These are phyloP conservation scores for Falco rusticolus DNA, from an alignment of 2,797 vertebrate species.

Conservation along the genomic window DNA sequence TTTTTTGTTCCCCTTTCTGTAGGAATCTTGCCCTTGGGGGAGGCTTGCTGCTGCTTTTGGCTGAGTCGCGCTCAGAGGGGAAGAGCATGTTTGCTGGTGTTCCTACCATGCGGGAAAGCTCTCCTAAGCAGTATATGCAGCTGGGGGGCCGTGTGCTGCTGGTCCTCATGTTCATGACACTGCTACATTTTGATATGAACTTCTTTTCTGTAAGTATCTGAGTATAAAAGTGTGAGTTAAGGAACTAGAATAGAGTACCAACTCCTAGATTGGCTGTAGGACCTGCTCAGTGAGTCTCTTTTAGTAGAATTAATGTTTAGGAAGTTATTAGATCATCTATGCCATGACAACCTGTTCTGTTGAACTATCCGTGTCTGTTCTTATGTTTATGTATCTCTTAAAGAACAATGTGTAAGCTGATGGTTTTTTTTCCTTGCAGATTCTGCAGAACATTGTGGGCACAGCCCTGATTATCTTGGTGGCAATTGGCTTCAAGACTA, in stretches of 20 bases:
- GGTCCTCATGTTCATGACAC: constrained; percentile 99
- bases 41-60: constrained; percentile 91
- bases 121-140: constrained; percentile 99
- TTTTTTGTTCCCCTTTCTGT: not conserved
- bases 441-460: constrained; percentile 97
- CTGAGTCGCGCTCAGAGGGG: constrained; percentile 95
- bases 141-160: constrained; percentile 93
- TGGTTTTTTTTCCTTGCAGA: constrained; percentile 70
- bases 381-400: not conserved
- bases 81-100: constrained; percentile 97
- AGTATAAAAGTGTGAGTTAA: not conserved
- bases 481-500: constrained; percentile 97
- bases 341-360: not conserved
- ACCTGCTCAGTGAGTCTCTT: not conserved
- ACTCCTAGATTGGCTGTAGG: not conserved
- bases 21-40: constrained; percentile 98
- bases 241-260: not conserved
- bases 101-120: constrained; percentile 88
- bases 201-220: constrained; percentile 91
- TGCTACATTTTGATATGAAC: constrained; percentile 94
- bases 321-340: not conserved
- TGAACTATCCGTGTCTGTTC: not conserved
- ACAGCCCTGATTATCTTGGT: constrained; percentile 95
- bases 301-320: not conserved
- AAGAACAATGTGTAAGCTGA: not conserved